Evolutionary conservation across 1,140 invertebrate species (phyloP).

Genomic region (Helicoverpa zea): DNA sequence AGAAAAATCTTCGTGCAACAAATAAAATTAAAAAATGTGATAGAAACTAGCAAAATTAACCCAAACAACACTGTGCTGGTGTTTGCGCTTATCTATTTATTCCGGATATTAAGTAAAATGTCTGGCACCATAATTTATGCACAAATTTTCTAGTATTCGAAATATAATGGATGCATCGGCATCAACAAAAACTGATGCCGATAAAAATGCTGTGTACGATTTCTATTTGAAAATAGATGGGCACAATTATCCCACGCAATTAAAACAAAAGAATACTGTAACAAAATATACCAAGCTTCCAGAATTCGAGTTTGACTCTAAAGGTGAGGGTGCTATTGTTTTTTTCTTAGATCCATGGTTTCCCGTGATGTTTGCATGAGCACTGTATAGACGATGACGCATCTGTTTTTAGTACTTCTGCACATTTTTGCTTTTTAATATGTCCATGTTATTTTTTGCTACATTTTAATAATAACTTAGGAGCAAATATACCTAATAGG

Average conservation of each 20-base stretch:
- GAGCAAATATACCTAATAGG: no score
- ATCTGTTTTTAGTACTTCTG: not conserved
- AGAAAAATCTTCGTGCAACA: constrained; percentile 41
- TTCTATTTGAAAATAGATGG: constrained; percentile 68
- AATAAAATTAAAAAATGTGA: constrained; percentile 53
- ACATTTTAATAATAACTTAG: not conserved
- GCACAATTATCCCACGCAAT: constrained; percentile 53
- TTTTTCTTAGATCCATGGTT: constrained; percentile 8
- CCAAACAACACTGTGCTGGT: constrained; percentile 41
- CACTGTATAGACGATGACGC: constrained; percentile 12
- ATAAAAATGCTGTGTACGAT: constrained; percentile 64
- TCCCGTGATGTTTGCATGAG: not conserved
- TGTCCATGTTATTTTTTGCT: not conserved
- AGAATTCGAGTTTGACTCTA: constrained; percentile 66
- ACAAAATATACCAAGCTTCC: constrained; percentile 79
- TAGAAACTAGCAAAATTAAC: constrained; percentile 45
- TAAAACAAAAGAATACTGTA: constrained; percentile 70
- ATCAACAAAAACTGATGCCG: constrained; percentile 65
- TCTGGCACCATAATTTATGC: constrained; percentile 19
- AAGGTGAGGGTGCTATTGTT: constrained; percentile 61
- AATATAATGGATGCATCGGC: constrained; percentile 76
- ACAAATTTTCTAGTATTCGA: constrained; percentile 41
- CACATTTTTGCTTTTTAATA: not conserved
- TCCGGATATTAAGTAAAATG: constrained; percentile 17
- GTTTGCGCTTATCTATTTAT: constrained; percentile 28